Conservation (phyloP, 2,888 invertebrate genomes). For the Agapostemon virescens region DNA sequence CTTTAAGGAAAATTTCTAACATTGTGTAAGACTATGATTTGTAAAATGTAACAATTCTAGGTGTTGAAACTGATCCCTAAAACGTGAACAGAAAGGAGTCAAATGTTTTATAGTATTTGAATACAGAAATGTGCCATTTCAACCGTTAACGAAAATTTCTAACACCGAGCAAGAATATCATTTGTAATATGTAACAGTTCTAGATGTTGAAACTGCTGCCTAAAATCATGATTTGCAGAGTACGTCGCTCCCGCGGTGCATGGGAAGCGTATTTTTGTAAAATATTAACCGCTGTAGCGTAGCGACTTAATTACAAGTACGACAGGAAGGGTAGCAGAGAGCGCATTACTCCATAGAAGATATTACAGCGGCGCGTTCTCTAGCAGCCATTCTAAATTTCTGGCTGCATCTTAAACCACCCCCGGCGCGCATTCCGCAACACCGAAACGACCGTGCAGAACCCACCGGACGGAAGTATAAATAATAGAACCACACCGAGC, state of each 20-base stretch:
- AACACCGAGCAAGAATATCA: neutral
- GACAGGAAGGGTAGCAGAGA: neutral
- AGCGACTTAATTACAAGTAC: neutral
- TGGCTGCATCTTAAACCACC: slow-evolving; percentile 7
- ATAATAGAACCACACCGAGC: slow-evolving; percentile 37
- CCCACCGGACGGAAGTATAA: slow-evolving; percentile 28
- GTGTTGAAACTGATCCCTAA: neutral
- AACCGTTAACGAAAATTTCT: neutral
- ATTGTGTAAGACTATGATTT: neutral
- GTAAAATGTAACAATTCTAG: neutral
- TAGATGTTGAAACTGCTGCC: neutral
- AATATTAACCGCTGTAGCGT: neutral
- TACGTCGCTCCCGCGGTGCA: neutral
- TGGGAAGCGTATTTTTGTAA: neutral
- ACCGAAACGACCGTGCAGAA: slow-evolving; percentile 5
- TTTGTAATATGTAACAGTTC: neutral
- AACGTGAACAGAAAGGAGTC: too few relatives aligned
- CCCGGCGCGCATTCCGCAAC: slow-evolving; percentile 9
- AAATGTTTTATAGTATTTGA: too few relatives aligned
- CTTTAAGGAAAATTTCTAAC: neutral
- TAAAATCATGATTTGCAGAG: neutral
- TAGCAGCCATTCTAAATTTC: neutral
- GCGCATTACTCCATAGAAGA: neutral
- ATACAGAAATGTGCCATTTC: too few relatives aligned
- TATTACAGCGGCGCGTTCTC: neutral